Conservation (phyloP, 1,140 invertebrate genomes). For the Temnothorax longispinosus region DNA sequence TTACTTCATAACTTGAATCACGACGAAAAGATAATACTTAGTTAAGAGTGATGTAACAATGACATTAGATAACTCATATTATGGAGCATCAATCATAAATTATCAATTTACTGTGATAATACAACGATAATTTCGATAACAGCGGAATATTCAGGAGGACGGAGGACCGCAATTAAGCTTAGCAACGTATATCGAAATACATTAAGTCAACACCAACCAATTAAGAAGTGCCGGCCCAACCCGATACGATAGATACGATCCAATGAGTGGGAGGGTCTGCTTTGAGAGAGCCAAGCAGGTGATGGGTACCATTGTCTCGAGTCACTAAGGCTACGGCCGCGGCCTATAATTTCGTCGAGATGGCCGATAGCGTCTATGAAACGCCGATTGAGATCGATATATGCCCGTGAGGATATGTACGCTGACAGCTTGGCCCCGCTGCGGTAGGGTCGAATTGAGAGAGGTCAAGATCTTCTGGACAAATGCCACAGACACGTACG, state of each 20-base stretch:
- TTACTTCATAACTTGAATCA: neutral
- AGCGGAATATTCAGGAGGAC: neutral
- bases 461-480: slow-evolving; percentile 78
- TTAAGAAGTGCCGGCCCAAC: slow-evolving; percentile 67
- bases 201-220: slow-evolving; percentile 74
- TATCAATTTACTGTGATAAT: slow-evolving; percentile 4
- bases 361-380: slow-evolving; percentile 71
- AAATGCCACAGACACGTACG: slow-evolving; percentile 62
- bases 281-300: slow-evolving; percentile 65
- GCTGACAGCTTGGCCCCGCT: slow-evolving; percentile 74
- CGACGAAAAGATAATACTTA: neutral
- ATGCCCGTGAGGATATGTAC: slow-evolving; percentile 47
- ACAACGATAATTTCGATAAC: slow-evolving; percentile 15
- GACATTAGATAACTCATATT: slow-evolving; percentile 27
- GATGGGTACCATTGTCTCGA: slow-evolving; percentile 76
- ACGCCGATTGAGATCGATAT: slow-evolving; percentile 77
- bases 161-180: neutral
- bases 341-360: slow-evolving; percentile 76
- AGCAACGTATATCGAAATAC: slow-evolving; percentile 67
- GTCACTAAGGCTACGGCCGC: slow-evolving; percentile 68
- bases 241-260: slow-evolving; percentile 67
- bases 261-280: slow-evolving; percentile 56
- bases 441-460: slow-evolving; percentile 69
- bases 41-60: slow-evolving; percentile 1
- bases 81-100: slow-evolving; percentile 44